Percentiles rank a stretch among this genome's conserved stretches.
Evolutionary conservation across 2,797 vertebrate species (phyloP).

Genomic region (Coregonus sp.): DNA sequence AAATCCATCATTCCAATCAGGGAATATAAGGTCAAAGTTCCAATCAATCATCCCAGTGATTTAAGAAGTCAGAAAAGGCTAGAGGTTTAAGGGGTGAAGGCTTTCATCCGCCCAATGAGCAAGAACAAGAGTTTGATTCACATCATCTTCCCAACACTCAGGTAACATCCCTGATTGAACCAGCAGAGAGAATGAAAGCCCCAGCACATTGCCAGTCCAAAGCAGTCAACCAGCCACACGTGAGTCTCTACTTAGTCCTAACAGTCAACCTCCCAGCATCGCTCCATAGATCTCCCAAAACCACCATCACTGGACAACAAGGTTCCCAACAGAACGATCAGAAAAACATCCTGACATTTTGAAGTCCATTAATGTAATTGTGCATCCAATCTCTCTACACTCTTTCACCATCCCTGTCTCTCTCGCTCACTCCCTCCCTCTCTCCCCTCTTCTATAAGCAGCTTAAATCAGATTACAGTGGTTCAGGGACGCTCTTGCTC

Average conservation of each 20-base stretch:
- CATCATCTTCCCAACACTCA: background rate
- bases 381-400: slow-evolving; percentile 31
- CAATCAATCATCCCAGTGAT: background rate
- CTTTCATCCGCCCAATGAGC: slow-evolving; percentile 23
- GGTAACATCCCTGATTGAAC: background rate
- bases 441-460: slow-evolving; percentile 63
- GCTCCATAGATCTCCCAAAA: slow-evolving; percentile 11
- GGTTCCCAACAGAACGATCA: slow-evolving; percentile 16
- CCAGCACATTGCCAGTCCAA: slow-evolving; percentile 3
- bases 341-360: slow-evolving; percentile 9
- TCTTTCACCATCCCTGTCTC: slow-evolving; percentile 7
- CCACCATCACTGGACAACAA: slow-evolving; percentile 18
- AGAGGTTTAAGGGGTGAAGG: background rate
- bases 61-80: background rate
- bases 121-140: slow-evolving; percentile 6
- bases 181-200: slow-evolving; percentile 16
- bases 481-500: slow-evolving; percentile 44
- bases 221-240: slow-evolving; percentile 23
- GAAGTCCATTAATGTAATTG: slow-evolving; percentile 57
- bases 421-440: slow-evolving; percentile 11
- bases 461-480: slow-evolving; percentile 70
- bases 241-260: slow-evolving; percentile 11
- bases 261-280: slow-evolving; percentile 15
- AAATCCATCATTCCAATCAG: background rate
- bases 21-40: background rate